These are phyloP conservation scores for Pangasius macronema DNA, from an alignment of 2,797 vertebrate genomes.

Conservation along the genomic window DNA sequence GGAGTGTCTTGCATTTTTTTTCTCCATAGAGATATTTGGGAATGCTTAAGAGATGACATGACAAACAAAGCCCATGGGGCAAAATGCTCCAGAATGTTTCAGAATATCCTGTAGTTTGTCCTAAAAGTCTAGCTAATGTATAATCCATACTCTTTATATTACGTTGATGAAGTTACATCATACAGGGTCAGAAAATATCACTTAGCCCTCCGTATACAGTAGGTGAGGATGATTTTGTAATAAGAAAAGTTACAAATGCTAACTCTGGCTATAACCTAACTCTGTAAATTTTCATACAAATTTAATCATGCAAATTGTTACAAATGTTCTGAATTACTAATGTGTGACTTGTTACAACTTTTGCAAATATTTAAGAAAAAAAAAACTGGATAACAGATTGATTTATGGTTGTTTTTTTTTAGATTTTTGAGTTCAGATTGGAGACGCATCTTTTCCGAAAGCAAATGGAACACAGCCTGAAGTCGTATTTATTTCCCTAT, in stretches of 20 bases:
- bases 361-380: neutral
- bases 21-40: no score
- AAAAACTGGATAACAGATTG: neutral
- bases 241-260: neutral
- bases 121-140: neutral
- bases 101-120: neutral
- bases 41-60: neutral
- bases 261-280: neutral
- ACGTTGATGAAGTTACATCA: neutral
- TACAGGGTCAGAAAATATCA: neutral
- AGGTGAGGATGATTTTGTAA: neutral
- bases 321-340: neutral
- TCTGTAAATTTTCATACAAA: neutral
- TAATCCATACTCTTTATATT: neutral
- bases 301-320: neutral
- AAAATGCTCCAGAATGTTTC: neutral
- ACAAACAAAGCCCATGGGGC: neutral
- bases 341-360: neutral
- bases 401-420: neutral
- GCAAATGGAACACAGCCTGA: neutral
- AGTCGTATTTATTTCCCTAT: neutral
- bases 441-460: neutral
- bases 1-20: neutral
- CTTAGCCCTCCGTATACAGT: neutral
- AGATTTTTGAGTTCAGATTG: neutral